These are phyloP conservation scores for Portevinia maculata DNA, from an alignment of 2,888 invertebrate genomes.

Conservation along the genomic window DNA sequence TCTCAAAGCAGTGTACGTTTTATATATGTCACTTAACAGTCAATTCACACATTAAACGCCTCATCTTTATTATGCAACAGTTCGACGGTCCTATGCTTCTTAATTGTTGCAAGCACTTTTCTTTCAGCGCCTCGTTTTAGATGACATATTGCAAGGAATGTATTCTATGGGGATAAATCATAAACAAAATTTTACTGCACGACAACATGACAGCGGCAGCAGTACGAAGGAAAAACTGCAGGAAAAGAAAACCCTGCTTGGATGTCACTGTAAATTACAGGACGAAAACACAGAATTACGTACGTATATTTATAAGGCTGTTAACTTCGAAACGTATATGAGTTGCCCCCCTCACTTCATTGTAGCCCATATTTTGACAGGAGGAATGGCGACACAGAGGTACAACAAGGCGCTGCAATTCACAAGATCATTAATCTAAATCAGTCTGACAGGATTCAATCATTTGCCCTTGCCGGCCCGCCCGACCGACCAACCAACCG, in stretches of 20 bases:
- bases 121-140: background rate
- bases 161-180: slow-evolving; percentile 23
- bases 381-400: background rate
- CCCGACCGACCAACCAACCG: slow-evolving; percentile 21
- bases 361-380: slow-evolving; percentile 15
- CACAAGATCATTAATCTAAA: slow-evolving; percentile 71
- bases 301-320: background rate
- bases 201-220: slow-evolving; percentile 24
- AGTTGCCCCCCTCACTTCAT: background rate
- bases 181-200: slow-evolving; percentile 60
- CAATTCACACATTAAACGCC: too few relatives aligned
- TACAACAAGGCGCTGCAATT: slow-evolving; percentile 4
- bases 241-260: slow-evolving; percentile 46
- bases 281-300: slow-evolving; percentile 12
- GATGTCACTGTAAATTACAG: slow-evolving; percentile 66
- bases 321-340: slow-evolving; percentile 3
- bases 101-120: background rate
- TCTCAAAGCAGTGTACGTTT: too few relatives aligned
- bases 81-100: background rate
- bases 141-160: slow-evolving; percentile 51
- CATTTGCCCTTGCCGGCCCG: slow-evolving; percentile 17
- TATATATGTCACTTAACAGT: too few relatives aligned
- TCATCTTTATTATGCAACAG: background rate
- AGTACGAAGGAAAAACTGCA: slow-evolving; percentile 11
- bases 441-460: slow-evolving; percentile 74